Evolutionary conservation across 2,113 vertebrate species (phyloP).

Genomic region (Aplodontia rufa): DNA sequence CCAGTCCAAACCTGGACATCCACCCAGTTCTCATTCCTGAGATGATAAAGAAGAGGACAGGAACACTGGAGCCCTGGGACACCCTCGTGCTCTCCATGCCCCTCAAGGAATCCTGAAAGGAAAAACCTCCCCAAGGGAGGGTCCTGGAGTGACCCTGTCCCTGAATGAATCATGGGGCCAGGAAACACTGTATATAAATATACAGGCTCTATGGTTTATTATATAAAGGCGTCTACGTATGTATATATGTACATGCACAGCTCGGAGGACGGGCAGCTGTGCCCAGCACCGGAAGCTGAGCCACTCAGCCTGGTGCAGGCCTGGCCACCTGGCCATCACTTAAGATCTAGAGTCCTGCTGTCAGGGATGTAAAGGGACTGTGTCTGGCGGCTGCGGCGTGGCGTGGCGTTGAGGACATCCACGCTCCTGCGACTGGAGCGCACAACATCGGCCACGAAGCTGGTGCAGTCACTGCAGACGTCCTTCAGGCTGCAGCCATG

Average conservation of each 20-base stretch:
- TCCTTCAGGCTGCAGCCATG: conserved; percentile 93
- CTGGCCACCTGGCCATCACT: conserved; percentile 62
- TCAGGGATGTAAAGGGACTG: conserved; percentile 81
- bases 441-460: conserved; percentile 93
- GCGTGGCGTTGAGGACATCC: conserved; percentile 91
- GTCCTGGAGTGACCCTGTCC: not conserved
- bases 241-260: conserved; percentile 82
- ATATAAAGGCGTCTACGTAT: conserved; percentile 62
- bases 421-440: conserved; percentile 95
- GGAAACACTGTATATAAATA: conserved; percentile 79
- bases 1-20: not conserved
- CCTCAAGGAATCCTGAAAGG: not conserved
- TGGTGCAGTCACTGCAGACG: conserved; percentile 92
- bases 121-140: not conserved
- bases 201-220: conserved; percentile 76
- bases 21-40: not conserved
- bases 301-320: not conserved
- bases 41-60: not conserved
- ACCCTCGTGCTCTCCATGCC: not conserved
- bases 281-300: not conserved
- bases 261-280: not conserved
- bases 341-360: conserved; percentile 70
- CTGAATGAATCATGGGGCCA: not conserved
- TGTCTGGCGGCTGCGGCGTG: conserved; percentile 81
- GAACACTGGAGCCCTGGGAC: not conserved